These are phyloP conservation scores for Pelochelys cantorii DNA, from an alignment of 2,797 vertebrate species.

Conservation along the genomic window DNA sequence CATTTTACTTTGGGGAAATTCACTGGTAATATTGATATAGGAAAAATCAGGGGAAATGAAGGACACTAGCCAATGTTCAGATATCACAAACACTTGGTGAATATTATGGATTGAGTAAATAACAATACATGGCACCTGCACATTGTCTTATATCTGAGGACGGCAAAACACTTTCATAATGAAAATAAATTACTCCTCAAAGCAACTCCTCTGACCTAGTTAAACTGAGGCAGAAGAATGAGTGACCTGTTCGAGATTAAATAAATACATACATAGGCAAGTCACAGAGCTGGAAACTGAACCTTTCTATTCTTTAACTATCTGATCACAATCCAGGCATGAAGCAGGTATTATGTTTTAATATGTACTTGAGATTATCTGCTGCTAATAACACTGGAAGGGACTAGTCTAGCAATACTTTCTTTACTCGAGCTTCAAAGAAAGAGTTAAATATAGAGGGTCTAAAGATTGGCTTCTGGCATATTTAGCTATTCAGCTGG, in stretches of 20 bases:
- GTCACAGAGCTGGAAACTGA: neutral
- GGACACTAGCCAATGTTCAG: neutral
- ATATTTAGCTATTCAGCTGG: neutral
- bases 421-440: neutral
- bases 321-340: neutral
- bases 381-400: neutral
- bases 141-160: neutral
- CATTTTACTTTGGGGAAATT: neutral
- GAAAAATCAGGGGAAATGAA: neutral
- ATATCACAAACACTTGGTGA: neutral
- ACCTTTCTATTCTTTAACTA: neutral
- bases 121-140: neutral
- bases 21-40: neutral
- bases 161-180: fast-evolving
- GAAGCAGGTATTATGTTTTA: neutral
- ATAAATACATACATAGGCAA: neutral
- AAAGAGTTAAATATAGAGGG: neutral
- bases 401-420: neutral
- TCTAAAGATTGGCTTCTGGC: neutral
- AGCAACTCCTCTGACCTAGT: neutral
- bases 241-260: neutral
- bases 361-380: neutral
- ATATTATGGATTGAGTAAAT: neutral
- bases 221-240: neutral
- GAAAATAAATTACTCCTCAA: neutral